Conservation (phyloP, 1,140 invertebrate species). For the Apis florea region DNA sequence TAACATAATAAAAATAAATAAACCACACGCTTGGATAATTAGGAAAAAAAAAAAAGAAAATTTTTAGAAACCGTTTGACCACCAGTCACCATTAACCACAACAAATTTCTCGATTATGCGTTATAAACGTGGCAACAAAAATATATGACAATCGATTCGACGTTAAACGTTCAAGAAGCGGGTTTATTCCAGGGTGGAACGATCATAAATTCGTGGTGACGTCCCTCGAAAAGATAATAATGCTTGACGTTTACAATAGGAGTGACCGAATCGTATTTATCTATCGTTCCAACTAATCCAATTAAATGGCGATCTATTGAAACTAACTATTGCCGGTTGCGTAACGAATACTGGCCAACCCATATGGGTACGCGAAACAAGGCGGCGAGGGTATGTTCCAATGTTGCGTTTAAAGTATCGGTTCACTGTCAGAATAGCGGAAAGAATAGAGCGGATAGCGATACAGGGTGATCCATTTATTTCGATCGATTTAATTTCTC, state of each 20-base stretch:
- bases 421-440: background rate
- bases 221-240: slow-evolving; percentile 15
- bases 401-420: slow-evolving; percentile 1
- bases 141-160: background rate
- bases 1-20: background rate
- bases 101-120: background rate
- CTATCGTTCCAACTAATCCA: slow-evolving; percentile 40
- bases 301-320: slow-evolving; percentile 48
- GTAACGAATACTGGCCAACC: slow-evolving; percentile 7
- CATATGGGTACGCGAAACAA: slow-evolving; percentile 10
- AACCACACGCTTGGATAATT: background rate
- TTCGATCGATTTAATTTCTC: background rate
- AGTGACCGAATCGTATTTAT: slow-evolving; percentile 25
- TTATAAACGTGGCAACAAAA: background rate
- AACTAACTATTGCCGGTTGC: slow-evolving; percentile 31
- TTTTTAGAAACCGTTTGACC: background rate
- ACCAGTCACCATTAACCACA: slow-evolving; percentile 45
- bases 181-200: background rate
- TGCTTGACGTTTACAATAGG: slow-evolving; percentile 34
- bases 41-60: background rate
- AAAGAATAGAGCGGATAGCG: background rate
- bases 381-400: background rate
- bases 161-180: background rate
- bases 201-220: slow-evolving; percentile 11
- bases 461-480: background rate